Base-by-base conservation (phyloP, 2,888 invertebrate genomes). In the Perdita meconis region DNA sequence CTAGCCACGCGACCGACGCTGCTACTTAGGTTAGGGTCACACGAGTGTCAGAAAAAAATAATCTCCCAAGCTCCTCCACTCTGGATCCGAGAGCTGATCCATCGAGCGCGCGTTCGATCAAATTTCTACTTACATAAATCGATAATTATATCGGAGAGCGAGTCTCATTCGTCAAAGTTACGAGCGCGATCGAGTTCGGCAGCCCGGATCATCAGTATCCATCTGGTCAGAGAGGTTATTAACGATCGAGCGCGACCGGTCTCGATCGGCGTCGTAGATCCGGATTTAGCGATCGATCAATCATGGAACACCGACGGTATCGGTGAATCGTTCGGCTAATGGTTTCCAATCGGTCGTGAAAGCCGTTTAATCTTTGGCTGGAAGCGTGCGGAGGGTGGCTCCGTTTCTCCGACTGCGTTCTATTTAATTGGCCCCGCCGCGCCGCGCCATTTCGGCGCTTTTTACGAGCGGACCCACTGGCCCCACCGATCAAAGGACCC, bases 251-350 rank as follows among this genome's bases (percentile, higher is more conserved):
- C n/a, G n/a, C n/a, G 10, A 0, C 6, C 36, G 16, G 19, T 16
- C 8, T 1, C 4, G 10, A 5, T 1, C 36, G 47, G 71, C 66
- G 69, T 60, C 47, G 50, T 44, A 50, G 30, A 72, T 65, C 47
- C 65, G 63, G 72, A 79, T 81, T 72, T 26, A 19, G 22, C 10
- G 56, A 78, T 67, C 80, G 71, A 87, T 87, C 78, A 65, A 85
- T 87, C 84, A 84, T 56, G 55, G 24, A 40, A 67, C 69, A 36
- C 74, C 56, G 51, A 57, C 19, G n/a, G 65, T 59, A 61, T 68
- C 60, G 12, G 36, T 34, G 38, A 72, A 66, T 81, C 40, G 38
- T n/a, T 55, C 47, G 30, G 47, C 36, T 73, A 70, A 75, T 60
- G 44, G 67, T 56, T 67, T 22, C 51, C 56, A 36, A 67, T 64